Evolutionary conservation across 2,797 vertebrate species (phyloP), one percentile per base, ranked within the genome.

Genomic region (Coccyzus lansbergi): DNA sequence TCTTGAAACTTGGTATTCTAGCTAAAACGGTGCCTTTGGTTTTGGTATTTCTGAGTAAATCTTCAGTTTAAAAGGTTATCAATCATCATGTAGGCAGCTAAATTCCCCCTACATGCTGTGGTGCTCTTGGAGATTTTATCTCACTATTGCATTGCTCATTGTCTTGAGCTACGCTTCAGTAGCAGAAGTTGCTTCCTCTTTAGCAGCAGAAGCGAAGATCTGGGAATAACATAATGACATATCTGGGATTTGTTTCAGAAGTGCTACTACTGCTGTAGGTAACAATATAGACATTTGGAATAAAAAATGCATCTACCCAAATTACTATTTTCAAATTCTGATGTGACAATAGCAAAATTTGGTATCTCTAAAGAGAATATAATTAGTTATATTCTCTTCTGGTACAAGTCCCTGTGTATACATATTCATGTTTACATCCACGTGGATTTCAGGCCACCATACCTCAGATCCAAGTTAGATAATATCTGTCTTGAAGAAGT

Each of bases 201-300:
- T 33, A 83, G 68, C 38, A 51, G 26, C 13, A 65, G 26, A 86
- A 71, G 19, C 62, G 46, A 88, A 88, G 48, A 46, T 82, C 92
- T 86, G 26, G 3, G 28, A 72, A 28, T 46, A 83, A 48, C 9
- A 51, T 4, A n/a, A 64, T 10, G 9, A 49, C 3, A n/a, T 19
- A 69, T 53, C 5, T 51, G 46, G 67, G 31, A 46, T 84, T 88
- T 69, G 5, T 70, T 34, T 67, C 26, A 56, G 29, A 56, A 11
- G 15, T 46, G 25, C 25, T 15, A 63, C 18, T 52, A 59, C 15
- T 5, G 24, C 15, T 33, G 10, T 25, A 75, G 53, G 12, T 42
- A 86, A 10, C 25, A 28, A 11, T 56, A 31, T 1, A 42, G 6
- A 59, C 13, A 65, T 83, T 29, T 38, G 70, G 17, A 87, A 36